These are phyloP conservation scores for Riptortus pedestris DNA, from an alignment of 1,140 invertebrate genomes.

Conservation along the genomic window DNA sequence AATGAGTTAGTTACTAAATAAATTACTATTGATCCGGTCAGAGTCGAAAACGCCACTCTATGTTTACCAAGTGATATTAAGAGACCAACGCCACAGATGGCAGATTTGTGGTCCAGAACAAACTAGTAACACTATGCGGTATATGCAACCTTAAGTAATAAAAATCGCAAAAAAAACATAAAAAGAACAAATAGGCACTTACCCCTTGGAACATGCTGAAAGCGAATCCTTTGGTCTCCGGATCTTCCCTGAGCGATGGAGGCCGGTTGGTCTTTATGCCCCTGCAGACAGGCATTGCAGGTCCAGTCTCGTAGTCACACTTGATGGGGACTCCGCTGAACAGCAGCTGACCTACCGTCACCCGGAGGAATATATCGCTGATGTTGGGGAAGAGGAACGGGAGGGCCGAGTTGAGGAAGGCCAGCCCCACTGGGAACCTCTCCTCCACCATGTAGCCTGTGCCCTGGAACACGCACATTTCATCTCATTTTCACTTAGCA, in stretches of 20 bases:
- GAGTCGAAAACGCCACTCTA: no score
- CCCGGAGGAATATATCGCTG: slow-evolving; percentile 46
- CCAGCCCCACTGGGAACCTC: slow-evolving; percentile 21
- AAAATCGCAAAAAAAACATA: no score
- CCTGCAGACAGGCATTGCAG: slow-evolving; percentile 26
- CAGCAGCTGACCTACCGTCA: slow-evolving; percentile 52
- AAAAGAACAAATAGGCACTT: no score
- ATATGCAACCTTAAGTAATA: no score
- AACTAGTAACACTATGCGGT: no score
- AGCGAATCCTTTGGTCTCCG: not conserved
- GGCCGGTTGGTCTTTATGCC: not conserved
- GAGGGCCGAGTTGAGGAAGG: slow-evolving; percentile 30
- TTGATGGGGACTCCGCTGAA: slow-evolving; percentile 49
- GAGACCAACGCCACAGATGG: no score
- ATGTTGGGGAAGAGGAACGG: slow-evolving; percentile 50
- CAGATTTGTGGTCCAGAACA: no score
- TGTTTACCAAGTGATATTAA: no score
- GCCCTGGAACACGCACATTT: slow-evolving; percentile 14
- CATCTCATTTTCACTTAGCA: not conserved
- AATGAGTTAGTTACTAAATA: no score
- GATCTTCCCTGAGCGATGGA: not conserved
- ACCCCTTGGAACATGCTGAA: not conserved
- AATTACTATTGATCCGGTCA: no score
- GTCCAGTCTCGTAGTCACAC: slow-evolving; percentile 28
- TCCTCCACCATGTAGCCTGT: slow-evolving; percentile 20